Conservation (phyloP, 2,113 vertebrate species). For the Mesoclemmys tuberculata region DNA sequence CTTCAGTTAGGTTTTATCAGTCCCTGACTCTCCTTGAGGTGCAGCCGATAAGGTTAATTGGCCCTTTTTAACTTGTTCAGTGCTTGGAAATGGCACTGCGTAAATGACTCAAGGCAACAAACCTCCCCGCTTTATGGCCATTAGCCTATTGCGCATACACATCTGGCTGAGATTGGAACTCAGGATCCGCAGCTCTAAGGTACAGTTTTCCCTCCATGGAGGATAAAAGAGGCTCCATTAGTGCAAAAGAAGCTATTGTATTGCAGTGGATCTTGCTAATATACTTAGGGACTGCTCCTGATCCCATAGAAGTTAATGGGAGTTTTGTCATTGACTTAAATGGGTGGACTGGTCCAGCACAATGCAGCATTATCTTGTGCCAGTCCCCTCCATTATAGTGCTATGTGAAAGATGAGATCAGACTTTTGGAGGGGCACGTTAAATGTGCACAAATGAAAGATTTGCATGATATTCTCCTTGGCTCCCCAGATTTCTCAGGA, state of each 20-base stretch:
- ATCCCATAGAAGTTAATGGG: neutral
- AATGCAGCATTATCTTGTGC: neutral
- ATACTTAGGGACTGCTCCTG: neutral
- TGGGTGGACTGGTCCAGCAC: neutral
- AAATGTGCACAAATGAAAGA: too few species aligned
- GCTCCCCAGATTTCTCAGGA: too few species aligned
- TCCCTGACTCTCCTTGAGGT: too few species aligned
- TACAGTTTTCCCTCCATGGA: too few species aligned
- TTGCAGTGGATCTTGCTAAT: constrained; percentile 42
- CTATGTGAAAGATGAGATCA: neutral
- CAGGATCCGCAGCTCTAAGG: neutral
- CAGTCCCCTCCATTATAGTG: neutral
- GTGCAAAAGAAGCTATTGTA: constrained; percentile 58
- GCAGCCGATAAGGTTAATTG: too few species aligned
- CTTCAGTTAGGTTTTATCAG: too few species aligned
- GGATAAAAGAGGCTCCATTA: constrained; percentile 63
- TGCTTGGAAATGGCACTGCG: neutral
- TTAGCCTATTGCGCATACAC: constrained; percentile 35
- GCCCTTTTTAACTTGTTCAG: too few species aligned
- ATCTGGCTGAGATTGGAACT: neutral
- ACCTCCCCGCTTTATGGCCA: constrained; percentile 5
- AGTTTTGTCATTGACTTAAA: too few species aligned
- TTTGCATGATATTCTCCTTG: too few species aligned
- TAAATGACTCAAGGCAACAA: constrained; percentile 44
- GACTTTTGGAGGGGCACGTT: neutral